Evolutionary conservation across 2,797 vertebrate species (phyloP).

Genomic region (Pogoniulus pusillus): DNA sequence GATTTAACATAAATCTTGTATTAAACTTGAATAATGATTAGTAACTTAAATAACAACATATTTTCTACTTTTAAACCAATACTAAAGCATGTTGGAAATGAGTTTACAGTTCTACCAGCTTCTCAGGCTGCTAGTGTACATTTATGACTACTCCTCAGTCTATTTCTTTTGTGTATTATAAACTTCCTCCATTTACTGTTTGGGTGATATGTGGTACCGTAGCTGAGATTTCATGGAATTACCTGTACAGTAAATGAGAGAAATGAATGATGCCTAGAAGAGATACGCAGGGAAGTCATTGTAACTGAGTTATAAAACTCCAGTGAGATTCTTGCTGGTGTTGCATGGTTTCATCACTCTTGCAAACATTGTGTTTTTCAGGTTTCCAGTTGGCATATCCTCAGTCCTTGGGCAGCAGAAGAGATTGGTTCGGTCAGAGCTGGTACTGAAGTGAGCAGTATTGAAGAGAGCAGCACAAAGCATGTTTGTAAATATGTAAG

Average conservation of each 20-base stretch:
- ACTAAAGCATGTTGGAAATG: background rate
- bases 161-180: background rate
- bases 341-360: background rate
- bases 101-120: background rate
- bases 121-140: background rate
- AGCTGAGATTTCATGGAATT: background rate
- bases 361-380: background rate
- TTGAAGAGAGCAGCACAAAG: background rate
- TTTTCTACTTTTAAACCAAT: background rate
- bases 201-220: background rate
- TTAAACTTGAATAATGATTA: background rate
- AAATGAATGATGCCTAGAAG: background rate
- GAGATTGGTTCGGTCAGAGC: background rate
- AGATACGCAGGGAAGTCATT: background rate
- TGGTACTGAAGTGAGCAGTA: background rate
- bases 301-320: background rate
- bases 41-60: background rate
- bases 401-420: background rate
- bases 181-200: background rate
- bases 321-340: background rate
- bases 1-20: background rate
- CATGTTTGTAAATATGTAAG: no score
- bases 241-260: background rate
- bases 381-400: background rate
- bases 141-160: background rate